Conservation (phyloP, 2,797 vertebrate species). For the Gila robusta region DNA sequence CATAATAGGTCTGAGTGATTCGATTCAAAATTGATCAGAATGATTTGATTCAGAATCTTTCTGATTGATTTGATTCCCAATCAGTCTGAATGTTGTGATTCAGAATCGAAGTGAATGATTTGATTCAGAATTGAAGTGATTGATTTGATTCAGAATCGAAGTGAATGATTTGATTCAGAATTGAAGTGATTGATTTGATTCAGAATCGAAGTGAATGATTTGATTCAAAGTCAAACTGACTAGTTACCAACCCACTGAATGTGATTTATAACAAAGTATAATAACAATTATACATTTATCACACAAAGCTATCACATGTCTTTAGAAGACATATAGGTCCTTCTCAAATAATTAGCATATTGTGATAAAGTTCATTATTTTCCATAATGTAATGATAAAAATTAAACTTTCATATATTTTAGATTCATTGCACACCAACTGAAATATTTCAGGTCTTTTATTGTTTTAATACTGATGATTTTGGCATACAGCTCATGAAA, state of each 20-base stretch:
- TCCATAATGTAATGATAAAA: too few relatives aligned
- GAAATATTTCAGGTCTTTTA: too few relatives aligned
- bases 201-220: fast-evolving
- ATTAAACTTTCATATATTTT: too few relatives aligned
- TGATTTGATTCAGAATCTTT: background rate
- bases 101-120: background rate
- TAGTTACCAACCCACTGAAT: background rate
- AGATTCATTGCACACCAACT: too few relatives aligned
- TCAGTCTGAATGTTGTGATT: background rate
- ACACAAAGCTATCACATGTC: background rate
- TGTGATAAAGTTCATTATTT: too few relatives aligned
- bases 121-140: fast-evolving
- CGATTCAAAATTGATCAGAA: fast-evolving
- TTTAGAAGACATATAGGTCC: background rate
- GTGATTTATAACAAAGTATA: background rate
- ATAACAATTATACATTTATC: background rate
- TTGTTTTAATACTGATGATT: too few relatives aligned
- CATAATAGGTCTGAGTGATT: background rate
- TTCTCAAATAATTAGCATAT: too few relatives aligned
- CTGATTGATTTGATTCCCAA: background rate
- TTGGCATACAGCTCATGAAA: too few relatives aligned
- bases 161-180: background rate
- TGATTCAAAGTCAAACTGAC: background rate
- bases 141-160: fast-evolving
- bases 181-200: background rate